Evolutionary conservation across 2,888 invertebrate genomes (phyloP).

Genomic region (Mesorhabditis sp.): DNA sequence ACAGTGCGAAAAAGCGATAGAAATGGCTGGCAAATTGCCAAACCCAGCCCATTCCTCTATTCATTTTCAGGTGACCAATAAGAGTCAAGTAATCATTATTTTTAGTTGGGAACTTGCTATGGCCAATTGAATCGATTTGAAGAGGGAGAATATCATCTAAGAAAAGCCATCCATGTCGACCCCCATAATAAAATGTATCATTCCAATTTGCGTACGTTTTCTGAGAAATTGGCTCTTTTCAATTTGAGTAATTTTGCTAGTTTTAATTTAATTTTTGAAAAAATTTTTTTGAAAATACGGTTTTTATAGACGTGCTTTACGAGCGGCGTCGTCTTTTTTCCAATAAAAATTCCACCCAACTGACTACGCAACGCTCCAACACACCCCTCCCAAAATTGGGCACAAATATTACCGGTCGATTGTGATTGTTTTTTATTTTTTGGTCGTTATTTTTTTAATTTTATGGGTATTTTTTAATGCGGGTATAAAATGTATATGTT

Average conservation of each 20-base stretch:
- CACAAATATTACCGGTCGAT: too few species aligned
- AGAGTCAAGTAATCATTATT: conserved; percentile 76
- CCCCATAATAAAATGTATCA: conserved; percentile 75
- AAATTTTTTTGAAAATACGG: conserved; percentile 35
- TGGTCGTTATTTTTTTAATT: too few species aligned
- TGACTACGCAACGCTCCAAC: too few species aligned
- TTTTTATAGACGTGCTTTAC: too few species aligned
- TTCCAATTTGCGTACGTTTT: conserved; percentile 82
- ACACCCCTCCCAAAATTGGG: too few species aligned
- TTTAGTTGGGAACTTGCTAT: conserved; percentile 81
- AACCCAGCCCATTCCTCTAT: conserved; percentile 72
- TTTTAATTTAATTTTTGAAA: not conserved
- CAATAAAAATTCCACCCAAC: too few species aligned
- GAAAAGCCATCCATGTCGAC: conserved; percentile 70
- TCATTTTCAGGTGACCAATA: conserved; percentile 67
- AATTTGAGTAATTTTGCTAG: conserved; percentile 74
- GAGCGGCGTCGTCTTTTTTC: too few species aligned
- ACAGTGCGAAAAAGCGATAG: conserved; percentile 70
- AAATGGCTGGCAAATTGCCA: conserved; percentile 72
- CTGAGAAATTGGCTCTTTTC: conserved; percentile 79
- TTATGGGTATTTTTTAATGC: too few species aligned
- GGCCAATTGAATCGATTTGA: conserved; percentile 77
- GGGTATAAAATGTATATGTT: too few species aligned
- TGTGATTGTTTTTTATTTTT: too few species aligned
- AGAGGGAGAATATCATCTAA: conserved; percentile 78